These are phyloP conservation scores for Caenorhabditis tropicalis DNA, from an alignment of 1,140 invertebrate species.

Conservation along the genomic window DNA sequence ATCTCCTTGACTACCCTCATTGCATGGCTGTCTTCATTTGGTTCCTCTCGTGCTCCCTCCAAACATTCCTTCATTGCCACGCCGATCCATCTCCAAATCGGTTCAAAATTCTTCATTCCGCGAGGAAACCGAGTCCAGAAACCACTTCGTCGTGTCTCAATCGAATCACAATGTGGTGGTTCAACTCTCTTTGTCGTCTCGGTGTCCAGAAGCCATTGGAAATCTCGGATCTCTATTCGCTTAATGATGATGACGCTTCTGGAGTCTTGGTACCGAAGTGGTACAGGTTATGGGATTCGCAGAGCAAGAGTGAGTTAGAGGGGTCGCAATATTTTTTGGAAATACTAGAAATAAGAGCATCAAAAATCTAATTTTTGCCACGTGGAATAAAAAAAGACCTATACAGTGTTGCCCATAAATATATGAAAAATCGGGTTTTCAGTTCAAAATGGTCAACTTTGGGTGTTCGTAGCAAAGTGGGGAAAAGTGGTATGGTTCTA, in stretches of 20 bases:
- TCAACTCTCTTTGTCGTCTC: slow-evolving; percentile 57
- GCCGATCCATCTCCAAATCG: background rate
- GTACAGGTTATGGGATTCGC: slow-evolving; percentile 60
- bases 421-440: too few relatives aligned
- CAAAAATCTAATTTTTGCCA: too few relatives aligned
- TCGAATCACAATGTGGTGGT: slow-evolving; percentile 68
- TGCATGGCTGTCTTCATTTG: slow-evolving; percentile 17
- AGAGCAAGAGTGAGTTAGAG: slow-evolving; percentile 60
- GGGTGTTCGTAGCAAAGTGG: too few relatives aligned
- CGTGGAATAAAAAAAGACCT: too few relatives aligned
- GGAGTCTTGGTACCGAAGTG: slow-evolving; percentile 61
- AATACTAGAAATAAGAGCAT: background rate
- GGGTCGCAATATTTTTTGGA: too few relatives aligned
- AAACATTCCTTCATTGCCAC: slow-evolving; percentile 28
- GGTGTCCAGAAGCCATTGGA: slow-evolving; percentile 63
- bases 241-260: slow-evolving; percentile 62
- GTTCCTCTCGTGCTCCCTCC: background rate
- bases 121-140: slow-evolving; percentile 57
- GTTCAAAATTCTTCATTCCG: background rate
- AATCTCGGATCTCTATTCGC: slow-evolving; percentile 60
- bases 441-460: too few relatives aligned
- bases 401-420: too few relatives aligned
- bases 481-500: too few relatives aligned
- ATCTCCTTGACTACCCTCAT: background rate
- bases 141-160: slow-evolving; percentile 63